Percentiles rank a stretch among this genome's conserved stretches.
phyloP scores from a whole-genome alignment of 2,113 vertebrate genomes.

The Corythaeola cristata region DNA sequence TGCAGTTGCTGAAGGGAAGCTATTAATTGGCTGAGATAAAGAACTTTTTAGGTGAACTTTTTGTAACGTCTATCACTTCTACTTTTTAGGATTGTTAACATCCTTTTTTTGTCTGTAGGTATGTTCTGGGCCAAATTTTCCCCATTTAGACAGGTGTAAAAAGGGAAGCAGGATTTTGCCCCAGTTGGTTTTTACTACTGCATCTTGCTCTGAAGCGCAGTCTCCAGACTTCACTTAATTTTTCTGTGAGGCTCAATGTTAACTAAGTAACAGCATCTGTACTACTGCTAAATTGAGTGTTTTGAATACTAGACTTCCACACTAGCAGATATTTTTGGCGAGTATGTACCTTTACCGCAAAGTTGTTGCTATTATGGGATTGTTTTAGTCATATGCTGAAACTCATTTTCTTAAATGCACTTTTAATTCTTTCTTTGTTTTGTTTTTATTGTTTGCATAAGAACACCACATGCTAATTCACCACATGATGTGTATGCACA shows the following conservation, averaged over 20 bases:
- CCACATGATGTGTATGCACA: constrained; percentile 39
- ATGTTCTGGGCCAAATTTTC: neutral
- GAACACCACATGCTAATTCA: constrained; percentile 67
- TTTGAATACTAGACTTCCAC: neutral
- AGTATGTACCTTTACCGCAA: constrained; percentile 2
- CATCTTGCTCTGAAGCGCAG: neutral
- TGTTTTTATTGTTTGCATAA: constrained; percentile 71
- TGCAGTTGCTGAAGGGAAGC: neutral
- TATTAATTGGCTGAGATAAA: neutral
- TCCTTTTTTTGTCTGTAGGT: neutral
- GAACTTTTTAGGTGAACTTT: neutral
- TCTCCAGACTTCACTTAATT: neutral
- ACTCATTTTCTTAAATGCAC: constrained; percentile 51
- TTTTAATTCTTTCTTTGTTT: constrained; percentile 71
- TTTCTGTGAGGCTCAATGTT: neutral
- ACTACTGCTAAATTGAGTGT: neutral
- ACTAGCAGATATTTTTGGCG: constrained; percentile 35
- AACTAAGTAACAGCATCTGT: neutral
- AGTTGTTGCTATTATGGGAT: constrained; percentile 51
- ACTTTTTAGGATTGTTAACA: neutral
- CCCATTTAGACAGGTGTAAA: neutral
- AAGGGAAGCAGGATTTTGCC: neutral
- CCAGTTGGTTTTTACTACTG: neutral
- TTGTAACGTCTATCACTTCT: neutral
- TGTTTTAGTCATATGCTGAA: constrained; percentile 64